Conservation (phyloP, 2,797 vertebrate genomes). For the Prionace glauca region DNA sequence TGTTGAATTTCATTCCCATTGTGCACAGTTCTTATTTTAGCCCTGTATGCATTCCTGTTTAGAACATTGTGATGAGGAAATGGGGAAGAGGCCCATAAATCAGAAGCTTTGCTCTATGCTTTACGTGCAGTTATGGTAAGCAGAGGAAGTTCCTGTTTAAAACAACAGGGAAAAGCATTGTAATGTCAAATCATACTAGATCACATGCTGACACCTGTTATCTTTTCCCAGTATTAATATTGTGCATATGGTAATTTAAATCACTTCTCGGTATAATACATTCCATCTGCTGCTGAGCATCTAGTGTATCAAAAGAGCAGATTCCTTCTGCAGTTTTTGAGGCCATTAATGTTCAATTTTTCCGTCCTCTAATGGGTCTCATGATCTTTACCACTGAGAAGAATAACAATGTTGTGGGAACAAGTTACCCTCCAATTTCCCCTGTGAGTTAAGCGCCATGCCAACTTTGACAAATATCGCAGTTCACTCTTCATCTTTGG, state of each 20-base stretch:
- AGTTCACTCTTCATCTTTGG: background rate
- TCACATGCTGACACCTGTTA: background rate
- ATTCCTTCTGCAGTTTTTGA: background rate
- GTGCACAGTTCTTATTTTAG: background rate
- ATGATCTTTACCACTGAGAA: background rate
- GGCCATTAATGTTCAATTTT: background rate
- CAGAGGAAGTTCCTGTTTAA: conserved; percentile 7
- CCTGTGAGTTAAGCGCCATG: background rate
- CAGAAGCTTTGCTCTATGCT: background rate
- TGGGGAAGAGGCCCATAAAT: background rate
- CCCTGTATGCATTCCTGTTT: background rate
- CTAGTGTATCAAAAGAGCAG: background rate
- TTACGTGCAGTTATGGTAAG: background rate
- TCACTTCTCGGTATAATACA: background rate
- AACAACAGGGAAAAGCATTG: background rate
- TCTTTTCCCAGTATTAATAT: background rate
- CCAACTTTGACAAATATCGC: background rate
- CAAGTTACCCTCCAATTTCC: background rate
- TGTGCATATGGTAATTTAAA: background rate
- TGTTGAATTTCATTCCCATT: conserved; percentile 1
- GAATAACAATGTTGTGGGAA: background rate
- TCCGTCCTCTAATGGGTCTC: background rate
- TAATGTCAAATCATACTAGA: background rate
- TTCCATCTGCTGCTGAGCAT: too few species aligned
- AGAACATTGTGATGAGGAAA: background rate